These are phyloP conservation scores for Eurystomus glaucurus DNA, from an alignment of 2,797 vertebrate genomes.

Conservation along the genomic window DNA sequence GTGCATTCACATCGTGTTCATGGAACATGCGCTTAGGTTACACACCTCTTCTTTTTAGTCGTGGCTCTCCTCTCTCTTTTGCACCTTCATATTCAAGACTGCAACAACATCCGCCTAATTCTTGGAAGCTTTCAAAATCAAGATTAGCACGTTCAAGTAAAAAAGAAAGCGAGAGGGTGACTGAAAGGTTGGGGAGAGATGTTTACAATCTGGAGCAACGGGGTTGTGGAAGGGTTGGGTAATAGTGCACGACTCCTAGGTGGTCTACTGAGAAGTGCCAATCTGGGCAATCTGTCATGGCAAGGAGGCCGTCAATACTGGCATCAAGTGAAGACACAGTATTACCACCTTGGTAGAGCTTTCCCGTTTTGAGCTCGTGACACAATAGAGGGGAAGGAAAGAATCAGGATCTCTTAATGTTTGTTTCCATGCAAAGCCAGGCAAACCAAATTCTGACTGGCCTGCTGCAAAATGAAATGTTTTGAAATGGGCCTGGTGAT, in stretches of 20 bases:
- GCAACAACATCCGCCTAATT: not conserved
- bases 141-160: not conserved
- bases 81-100: not conserved
- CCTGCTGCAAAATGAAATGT: not conserved
- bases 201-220: not conserved
- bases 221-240: not conserved
- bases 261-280: not conserved
- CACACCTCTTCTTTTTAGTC: not conserved
- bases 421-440: not conserved
- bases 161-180: not conserved
- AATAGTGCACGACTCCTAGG: not conserved
- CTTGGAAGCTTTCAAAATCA: not conserved
- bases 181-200: not conserved
- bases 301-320: not conserved
- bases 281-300: not conserved
- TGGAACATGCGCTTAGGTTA: not conserved
- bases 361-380: not conserved
- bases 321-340: not conserved
- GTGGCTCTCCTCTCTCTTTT: not conserved
- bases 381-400: not conserved
- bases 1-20: fast-evolving
- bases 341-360: not conserved
- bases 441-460: not conserved
- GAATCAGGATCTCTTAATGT: not conserved
- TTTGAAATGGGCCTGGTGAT: not conserved